Percentiles rank a stretch among this genome's conserved stretches.
Evolutionary conservation across 2,113 vertebrate genomes (phyloP).

Genomic region (Anarhynchus alexandrinus): DNA sequence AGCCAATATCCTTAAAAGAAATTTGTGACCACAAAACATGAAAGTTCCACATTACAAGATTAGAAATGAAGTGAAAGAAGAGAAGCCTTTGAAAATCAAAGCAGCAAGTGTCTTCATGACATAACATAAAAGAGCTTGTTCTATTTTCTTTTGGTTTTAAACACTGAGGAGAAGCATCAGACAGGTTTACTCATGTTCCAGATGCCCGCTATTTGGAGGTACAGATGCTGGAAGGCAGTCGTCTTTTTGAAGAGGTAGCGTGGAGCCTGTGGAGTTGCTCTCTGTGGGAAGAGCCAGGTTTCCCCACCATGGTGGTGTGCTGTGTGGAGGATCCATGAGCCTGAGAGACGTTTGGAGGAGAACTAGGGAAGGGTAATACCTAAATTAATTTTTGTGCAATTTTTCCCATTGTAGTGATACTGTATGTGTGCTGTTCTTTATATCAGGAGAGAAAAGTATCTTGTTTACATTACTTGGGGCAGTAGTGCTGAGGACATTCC

Average conservation of each 20-base stretch:
- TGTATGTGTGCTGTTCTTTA: not conserved
- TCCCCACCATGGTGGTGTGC: not conserved
- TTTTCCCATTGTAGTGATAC: not conserved
- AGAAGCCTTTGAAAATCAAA: slow-evolving; percentile 53
- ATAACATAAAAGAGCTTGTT: not conserved
- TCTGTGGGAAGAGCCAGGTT: not conserved
- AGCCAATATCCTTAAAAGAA: not conserved
- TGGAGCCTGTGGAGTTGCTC: not conserved
- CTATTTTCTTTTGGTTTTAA: not conserved
- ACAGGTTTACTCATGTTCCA: not conserved
- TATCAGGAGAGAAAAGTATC: not conserved
- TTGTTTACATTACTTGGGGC: not conserved
- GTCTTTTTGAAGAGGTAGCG: not conserved
- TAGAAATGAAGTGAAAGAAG: slow-evolving; percentile 7
- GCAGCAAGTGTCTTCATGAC: not conserved
- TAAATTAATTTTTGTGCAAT: not conserved
- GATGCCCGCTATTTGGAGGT: not conserved
- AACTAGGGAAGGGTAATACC: not conserved
- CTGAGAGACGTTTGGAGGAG: not conserved
- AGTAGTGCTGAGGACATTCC: not conserved
- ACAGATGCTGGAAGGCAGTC: not conserved
- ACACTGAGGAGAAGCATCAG: not conserved
- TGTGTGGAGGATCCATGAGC: not conserved
- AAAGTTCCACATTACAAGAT: not conserved
- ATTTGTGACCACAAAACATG: not conserved